Conservation (phyloP, 2,888 invertebrate genomes). For the Cephus spinipes region DNA sequence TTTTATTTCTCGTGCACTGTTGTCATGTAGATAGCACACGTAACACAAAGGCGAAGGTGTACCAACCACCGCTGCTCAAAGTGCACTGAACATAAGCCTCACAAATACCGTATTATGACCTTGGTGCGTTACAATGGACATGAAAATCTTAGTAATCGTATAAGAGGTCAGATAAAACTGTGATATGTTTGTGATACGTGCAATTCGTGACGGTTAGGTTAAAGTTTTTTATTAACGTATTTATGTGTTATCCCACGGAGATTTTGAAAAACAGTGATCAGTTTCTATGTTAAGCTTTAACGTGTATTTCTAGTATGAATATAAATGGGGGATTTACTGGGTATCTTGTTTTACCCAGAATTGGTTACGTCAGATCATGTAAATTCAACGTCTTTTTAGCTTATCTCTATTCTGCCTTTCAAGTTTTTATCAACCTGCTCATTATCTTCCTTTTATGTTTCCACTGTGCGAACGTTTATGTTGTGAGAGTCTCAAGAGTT, state of each 20-base stretch:
- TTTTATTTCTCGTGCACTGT: conserved; percentile 13
- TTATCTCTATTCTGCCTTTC: neutral
- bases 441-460: no score
- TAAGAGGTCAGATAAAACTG: neutral
- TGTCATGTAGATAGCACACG: conserved; percentile 14
- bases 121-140: neutral
- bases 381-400: neutral
- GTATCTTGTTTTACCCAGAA: neutral
- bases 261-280: neutral
- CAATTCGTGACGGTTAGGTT: neutral
- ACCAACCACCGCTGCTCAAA: neutral
- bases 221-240: neutral
- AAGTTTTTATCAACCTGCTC: neutral
- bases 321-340: neutral
- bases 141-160: neutral
- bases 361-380: neutral
- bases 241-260: neutral
- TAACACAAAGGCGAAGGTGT: conserved; percentile 14
- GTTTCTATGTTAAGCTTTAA: neutral
- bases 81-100: neutral
- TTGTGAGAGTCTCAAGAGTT: neutral
- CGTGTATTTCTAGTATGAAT: neutral
- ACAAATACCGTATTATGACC: neutral
- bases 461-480: neutral
- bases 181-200: neutral